Conservation (phyloP, 1,140 invertebrate species). For the Trissolcus basalis region DNA sequence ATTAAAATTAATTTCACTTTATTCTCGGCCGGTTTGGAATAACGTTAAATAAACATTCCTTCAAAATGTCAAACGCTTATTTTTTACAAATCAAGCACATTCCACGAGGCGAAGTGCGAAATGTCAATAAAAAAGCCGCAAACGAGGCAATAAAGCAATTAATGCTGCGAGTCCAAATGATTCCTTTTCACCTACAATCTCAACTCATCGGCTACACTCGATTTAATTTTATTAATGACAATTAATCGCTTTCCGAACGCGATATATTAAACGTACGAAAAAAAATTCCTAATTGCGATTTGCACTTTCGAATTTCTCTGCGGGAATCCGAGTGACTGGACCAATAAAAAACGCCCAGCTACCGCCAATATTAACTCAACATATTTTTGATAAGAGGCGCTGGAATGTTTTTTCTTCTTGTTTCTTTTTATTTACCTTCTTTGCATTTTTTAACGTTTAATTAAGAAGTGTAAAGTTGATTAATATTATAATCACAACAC, state of each 20-base stretch:
- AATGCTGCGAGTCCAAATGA: conserved; percentile 9
- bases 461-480: too few relatives aligned
- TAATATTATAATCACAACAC: too few relatives aligned
- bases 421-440: too few relatives aligned
- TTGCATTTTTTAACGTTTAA: too few relatives aligned
- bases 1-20: not conserved
- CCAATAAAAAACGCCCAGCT: too few relatives aligned
- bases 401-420: too few relatives aligned
- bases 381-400: too few relatives aligned
- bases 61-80: conserved; percentile 11
- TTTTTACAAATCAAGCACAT: conserved; percentile 1
- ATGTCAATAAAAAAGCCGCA: conserved; percentile 13
- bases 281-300: conserved; percentile 20
- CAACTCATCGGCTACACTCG: not conserved
- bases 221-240: too few relatives aligned
- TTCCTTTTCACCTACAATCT: conserved; percentile 12
- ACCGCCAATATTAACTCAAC: too few relatives aligned
- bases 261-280: too few relatives aligned
- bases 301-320: conserved; percentile 21
- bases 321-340: not conserved
- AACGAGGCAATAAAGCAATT: conserved; percentile 18
- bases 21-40: not conserved
- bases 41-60: not conserved
- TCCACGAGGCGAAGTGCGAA: conserved; percentile 11
- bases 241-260: too few relatives aligned